phyloP scores from a whole-genome alignment of 2,113 vertebrate genomes.

The Stegostoma tigrinum region DNA sequence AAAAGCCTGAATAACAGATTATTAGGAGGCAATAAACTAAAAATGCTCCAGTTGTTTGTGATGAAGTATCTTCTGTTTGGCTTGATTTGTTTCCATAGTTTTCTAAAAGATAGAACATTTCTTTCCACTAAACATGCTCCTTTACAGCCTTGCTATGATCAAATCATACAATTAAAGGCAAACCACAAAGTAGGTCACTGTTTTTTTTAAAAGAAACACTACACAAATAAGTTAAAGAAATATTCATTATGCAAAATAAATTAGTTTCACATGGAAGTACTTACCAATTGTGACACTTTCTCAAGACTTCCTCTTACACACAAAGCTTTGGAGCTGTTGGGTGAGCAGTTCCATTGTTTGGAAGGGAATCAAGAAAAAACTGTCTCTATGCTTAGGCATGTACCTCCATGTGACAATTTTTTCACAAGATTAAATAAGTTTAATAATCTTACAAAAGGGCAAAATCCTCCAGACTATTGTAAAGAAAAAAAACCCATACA shows the following conservation, averaged over 20 bases:
- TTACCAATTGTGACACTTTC: not conserved
- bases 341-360: not conserved
- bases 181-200: not conserved
- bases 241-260: not conserved
- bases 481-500: not conserved
- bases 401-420: constrained; percentile 10
- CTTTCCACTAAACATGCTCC: not conserved
- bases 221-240: not conserved
- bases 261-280: not conserved
- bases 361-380: not conserved
- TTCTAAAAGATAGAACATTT: not conserved
- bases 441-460: not conserved
- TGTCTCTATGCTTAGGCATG: not conserved
- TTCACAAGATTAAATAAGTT: not conserved
- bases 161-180: not conserved
- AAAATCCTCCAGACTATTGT: not conserved
- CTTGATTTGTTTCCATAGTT: not conserved
- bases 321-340: not conserved
- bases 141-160: not conserved
- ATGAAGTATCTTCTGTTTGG: not conserved
- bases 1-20: not conserved
- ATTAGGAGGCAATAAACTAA: not conserved
- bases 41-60: not conserved
- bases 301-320: not conserved
- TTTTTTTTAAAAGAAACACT: not conserved